These are phyloP conservation scores for Phallusia fumigata DNA, from an alignment of 23 tunicate genomes.

Conservation along the genomic window DNA sequence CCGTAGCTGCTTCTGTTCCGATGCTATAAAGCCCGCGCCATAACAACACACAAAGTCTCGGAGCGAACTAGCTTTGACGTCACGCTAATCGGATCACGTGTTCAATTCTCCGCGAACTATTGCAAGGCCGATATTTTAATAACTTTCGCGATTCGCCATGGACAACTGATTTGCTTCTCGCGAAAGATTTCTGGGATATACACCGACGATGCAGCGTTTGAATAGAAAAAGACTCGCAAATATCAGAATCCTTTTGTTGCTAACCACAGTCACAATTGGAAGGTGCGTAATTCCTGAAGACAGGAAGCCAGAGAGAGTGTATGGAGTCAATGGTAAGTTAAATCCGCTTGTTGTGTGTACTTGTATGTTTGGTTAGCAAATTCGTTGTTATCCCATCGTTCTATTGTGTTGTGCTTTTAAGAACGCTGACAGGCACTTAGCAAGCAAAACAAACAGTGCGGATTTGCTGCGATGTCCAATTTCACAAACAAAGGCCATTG, in stretches of 20 bases:
- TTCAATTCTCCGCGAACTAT: not conserved
- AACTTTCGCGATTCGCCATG: too few relatives aligned
- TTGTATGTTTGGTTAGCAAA: too few relatives aligned
- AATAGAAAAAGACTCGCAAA: not conserved
- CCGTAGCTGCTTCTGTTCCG: not conserved
- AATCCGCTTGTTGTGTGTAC: too few relatives aligned
- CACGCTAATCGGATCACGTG: constrained; percentile 4
- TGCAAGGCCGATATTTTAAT: not conserved
- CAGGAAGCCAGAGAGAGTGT: not conserved
- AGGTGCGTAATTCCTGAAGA: not conserved
- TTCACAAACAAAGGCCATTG: too few relatives aligned
- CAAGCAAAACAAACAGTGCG: too few relatives aligned
- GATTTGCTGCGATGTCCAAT: too few relatives aligned
- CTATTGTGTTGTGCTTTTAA: too few relatives aligned
- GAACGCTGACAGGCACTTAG: too few relatives aligned
- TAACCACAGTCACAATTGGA: not conserved
- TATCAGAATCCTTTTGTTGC: not conserved
- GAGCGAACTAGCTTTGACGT: not conserved
- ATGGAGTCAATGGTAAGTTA: not conserved
- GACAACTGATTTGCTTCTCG: too few relatives aligned
- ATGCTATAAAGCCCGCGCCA: not conserved
- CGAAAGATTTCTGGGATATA: too few relatives aligned
- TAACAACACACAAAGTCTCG: not conserved
- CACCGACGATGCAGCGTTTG: not conserved
- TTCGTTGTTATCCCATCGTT: too few relatives aligned